phyloP scores from a whole-genome alignment of 2,888 invertebrate species.

The Noctua comes region DNA sequence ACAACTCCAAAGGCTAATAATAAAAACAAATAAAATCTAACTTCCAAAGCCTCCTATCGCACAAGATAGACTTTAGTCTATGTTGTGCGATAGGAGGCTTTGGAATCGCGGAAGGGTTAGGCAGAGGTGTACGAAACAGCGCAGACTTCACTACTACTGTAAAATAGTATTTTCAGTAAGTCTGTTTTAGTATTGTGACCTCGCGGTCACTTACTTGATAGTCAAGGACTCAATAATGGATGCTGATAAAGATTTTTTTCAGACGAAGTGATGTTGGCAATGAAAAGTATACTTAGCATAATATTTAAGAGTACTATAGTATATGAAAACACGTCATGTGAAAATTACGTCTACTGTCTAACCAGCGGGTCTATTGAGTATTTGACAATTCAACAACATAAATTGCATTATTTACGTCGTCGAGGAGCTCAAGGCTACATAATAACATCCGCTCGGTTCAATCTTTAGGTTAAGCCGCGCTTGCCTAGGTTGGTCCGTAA shows the following conservation, averaged over 20 bases:
- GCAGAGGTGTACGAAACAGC: too few species aligned
- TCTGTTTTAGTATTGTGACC: conserved; percentile 8
- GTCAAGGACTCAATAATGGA: conserved; percentile 1
- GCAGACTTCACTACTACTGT: background rate
- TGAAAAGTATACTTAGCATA: background rate
- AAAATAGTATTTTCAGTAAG: conserved; percentile 7
- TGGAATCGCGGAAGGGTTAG: too few species aligned
- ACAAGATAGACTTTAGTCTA: too few species aligned
- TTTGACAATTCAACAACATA: background rate
- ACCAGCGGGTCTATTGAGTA: background rate
- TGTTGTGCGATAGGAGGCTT: too few species aligned
- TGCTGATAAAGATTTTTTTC: background rate
- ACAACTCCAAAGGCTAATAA: too few species aligned
- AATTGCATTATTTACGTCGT: background rate
- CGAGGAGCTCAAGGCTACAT: too few species aligned
- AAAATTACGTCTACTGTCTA: background rate
- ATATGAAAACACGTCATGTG: background rate
- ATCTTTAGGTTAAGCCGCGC: too few species aligned
- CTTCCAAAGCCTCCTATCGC: background rate
- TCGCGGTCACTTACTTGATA: background rate
- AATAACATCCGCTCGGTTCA: too few species aligned
- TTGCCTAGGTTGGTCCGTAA: too few species aligned
- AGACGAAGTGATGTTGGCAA: background rate
- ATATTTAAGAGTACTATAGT: background rate
- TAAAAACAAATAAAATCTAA: background rate